phyloP scores from a whole-genome alignment of 2,797 vertebrate genomes.

The Nannoperca obscura region DNA sequence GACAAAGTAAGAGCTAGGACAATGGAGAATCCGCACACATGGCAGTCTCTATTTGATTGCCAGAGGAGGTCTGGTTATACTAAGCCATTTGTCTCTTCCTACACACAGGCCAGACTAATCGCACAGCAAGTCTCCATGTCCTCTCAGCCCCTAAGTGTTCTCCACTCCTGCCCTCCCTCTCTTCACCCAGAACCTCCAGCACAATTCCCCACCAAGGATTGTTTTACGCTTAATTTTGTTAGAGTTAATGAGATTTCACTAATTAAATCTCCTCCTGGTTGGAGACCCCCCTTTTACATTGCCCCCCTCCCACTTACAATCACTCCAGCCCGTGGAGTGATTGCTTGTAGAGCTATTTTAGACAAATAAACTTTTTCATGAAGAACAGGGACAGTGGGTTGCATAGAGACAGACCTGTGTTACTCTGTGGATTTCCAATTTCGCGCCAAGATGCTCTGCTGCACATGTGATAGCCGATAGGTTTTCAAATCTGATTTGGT shows the following conservation, averaged over 20 bases:
- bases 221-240: slow-evolving; percentile 99
- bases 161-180: slow-evolving; percentile 39
- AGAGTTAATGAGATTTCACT: slow-evolving; percentile 98
- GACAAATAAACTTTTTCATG: slow-evolving; percentile 90
- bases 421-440: slow-evolving; percentile 65
- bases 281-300: slow-evolving; percentile 83
- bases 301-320: slow-evolving; percentile 77
- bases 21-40: slow-evolving; percentile 59
- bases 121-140: slow-evolving; percentile 63
- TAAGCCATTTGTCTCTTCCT: slow-evolving; percentile 70
- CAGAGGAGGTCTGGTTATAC: slow-evolving; percentile 71
- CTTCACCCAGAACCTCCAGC: slow-evolving; percentile 62
- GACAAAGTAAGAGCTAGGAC: slow-evolving; percentile 21
- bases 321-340: slow-evolving; percentile 87
- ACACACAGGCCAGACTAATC: slow-evolving; percentile 61
- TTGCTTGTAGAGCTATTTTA: slow-evolving; percentile 87
- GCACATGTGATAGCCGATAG: slow-evolving; percentile 63
- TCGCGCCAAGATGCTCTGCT: slow-evolving; percentile 70
- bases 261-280: slow-evolving; percentile 98
- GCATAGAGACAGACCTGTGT: slow-evolving; percentile 54
- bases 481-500: slow-evolving; percentile 59
- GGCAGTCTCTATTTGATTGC: slow-evolving; percentile 66
- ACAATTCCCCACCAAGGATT: slow-evolving; percentile 92
- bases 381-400: slow-evolving; percentile 62
- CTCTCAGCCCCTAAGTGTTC: slow-evolving; percentile 53